A percentile compares a stretch with the other conserved stretches of the same genome.
phyloP scores from a whole-genome alignment of 2,888 invertebrate genomes.

The Tipula confusa region DNA sequence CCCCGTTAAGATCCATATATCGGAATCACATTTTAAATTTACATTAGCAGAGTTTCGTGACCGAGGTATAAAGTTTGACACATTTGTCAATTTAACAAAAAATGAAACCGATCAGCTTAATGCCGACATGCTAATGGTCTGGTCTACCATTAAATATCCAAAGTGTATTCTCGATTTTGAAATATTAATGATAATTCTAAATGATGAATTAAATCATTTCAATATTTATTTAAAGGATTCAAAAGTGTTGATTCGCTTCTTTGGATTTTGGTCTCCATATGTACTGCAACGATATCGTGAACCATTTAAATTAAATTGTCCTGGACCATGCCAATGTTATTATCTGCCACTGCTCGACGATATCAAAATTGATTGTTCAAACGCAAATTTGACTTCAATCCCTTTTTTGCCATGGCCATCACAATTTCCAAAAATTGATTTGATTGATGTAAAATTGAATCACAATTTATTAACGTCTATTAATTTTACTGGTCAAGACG shows the following conservation, averaged over 20 bases:
- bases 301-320: not conserved
- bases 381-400: not conserved
- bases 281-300: not conserved
- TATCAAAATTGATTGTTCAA: not conserved
- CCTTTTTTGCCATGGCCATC: not conserved
- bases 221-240: not conserved
- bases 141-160: not conserved
- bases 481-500: not conserved
- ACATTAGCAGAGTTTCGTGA: not conserved
- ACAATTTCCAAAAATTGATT: not conserved
- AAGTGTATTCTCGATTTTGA: not conserved
- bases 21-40: not conserved
- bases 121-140: not conserved
- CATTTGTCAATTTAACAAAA: not conserved
- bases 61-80: not conserved
- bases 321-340: not conserved
- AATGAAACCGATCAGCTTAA: not conserved
- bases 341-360: not conserved
- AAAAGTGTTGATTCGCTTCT: not conserved
- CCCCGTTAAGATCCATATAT: not conserved
- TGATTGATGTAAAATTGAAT: not conserved
- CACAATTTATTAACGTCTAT: not conserved
- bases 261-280: rapidly evolving
- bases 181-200: not conserved
- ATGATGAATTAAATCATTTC: not conserved